Percentiles rank a stretch among this genome's conserved stretches.
Conservation (phyloP, 2,888 invertebrate genomes). For the Caenorhabditis drosophilae region DNA sequence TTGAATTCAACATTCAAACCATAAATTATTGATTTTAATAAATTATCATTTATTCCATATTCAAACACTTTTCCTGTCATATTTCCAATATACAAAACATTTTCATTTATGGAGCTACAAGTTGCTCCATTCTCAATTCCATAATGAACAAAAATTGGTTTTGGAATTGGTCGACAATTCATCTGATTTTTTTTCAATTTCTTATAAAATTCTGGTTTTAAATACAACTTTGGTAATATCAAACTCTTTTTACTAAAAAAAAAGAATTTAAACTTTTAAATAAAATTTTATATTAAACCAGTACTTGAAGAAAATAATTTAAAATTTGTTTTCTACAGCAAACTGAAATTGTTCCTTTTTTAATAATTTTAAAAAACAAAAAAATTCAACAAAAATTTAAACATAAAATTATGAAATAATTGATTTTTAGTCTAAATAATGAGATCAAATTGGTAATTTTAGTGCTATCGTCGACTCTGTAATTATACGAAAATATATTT, state of each 20-base stretch:
- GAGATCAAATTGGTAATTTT: too few relatives aligned
- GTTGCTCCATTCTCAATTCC: slow-evolving; percentile 29
- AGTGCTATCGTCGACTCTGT: too few relatives aligned
- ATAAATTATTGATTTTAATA: slow-evolving; percentile 7
- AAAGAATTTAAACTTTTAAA: background rate
- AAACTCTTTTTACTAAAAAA: background rate
- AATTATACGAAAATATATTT: too few relatives aligned
- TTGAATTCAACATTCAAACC: slow-evolving; percentile 4
- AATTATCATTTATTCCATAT: slow-evolving; percentile 9
- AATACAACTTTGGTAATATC: slow-evolving; percentile 11
- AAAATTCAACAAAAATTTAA: too few relatives aligned
- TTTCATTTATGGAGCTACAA: slow-evolving; percentile 8
- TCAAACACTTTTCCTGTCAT: slow-evolving; percentile 8
- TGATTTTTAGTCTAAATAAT: too few relatives aligned
- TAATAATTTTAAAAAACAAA: too few relatives aligned
- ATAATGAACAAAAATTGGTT: slow-evolving; percentile 20
- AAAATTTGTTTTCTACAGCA: too few relatives aligned
- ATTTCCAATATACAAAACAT: slow-evolving; percentile 17
- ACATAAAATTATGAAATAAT: too few relatives aligned
- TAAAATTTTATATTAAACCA: background rate
- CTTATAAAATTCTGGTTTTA: too few relatives aligned
- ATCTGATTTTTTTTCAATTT: too few relatives aligned
- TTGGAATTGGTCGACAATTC: slow-evolving; percentile 5
- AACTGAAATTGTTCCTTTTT: too few relatives aligned
- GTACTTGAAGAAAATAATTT: background rate